Evolutionary conservation across 2,888 invertebrate species (phyloP), one percentile per base, ranked within the genome.

Genomic region (Conops quadrifasciatus): DNA sequence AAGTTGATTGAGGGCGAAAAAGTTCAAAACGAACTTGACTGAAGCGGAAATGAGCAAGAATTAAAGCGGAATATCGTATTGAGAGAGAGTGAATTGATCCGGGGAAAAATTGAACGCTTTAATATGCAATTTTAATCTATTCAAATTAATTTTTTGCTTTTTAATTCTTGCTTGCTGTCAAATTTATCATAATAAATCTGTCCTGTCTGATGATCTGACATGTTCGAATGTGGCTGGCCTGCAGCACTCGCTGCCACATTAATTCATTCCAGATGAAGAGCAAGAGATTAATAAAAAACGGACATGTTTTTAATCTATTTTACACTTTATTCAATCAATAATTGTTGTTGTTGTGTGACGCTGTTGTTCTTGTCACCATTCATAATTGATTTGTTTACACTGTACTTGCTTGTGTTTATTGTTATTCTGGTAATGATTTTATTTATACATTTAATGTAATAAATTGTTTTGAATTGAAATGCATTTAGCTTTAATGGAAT

Each of bases 311-410:
- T 45, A 53, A 28, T 68, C 60, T 68, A 68, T 68, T 68, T 68
- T 68, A 68, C 68, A 68, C 49, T 68, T 68, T 68, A 68, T 68
- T 68, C 36, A 68, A 49, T 60, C 49, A 60, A 60, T 68, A 68
- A 60, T 49, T 51, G 36, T 24, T 49, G 11, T 49, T 15, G 2
- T 19, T 49, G 49, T n/a, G 4, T 58, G n/a, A n/a, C n/a, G n/a
- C n/a, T 24, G 3, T n/a, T 15, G 26, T 26, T 26, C 4, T 62
- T n/a, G 43, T 43, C 43, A 36, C 30, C 62, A 62, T 62, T 43
- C 30, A 36, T 36, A 36, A 36, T 36, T 36, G 5, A 36, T 36
- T 36, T 36, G 36, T 36, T 36, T 36, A 36, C 36, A 36, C 9
- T 9, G 36, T 36, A 36, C 9, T 66, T 66, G 51, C 51, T 56